A percentile compares a stretch with the other conserved stretches of the same genome.
Conservation (phyloP, 2,888 invertebrate species). For the Conops quadrifasciatus region DNA sequence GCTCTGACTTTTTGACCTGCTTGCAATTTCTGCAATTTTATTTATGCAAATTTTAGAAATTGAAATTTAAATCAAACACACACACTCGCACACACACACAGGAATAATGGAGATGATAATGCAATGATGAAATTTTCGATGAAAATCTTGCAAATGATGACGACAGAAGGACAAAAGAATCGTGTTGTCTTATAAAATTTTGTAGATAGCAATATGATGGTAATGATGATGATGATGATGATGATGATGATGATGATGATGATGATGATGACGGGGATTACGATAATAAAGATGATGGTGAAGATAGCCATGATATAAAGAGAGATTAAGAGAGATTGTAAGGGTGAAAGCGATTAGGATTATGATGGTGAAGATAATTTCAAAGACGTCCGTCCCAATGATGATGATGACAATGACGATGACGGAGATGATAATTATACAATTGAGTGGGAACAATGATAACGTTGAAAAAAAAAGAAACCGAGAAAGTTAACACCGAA, state of each 20-base stretch:
- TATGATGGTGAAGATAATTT: no score
- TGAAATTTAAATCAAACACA: background rate
- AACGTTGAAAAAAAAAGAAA: no score
- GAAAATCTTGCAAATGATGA: no score
- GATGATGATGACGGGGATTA: background rate
- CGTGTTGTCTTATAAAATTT: no score
- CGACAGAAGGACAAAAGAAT: no score
- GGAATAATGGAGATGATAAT: no score
- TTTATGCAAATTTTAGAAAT: slow-evolving; percentile 6
- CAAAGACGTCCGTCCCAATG: background rate
- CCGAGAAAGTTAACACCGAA: no score
- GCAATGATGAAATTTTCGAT: no score
- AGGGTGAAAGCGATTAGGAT: no score
- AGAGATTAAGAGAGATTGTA: no score
- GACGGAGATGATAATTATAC: background rate
- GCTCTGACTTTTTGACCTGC: background rate
- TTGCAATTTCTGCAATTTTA: background rate
- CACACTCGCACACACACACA: no score
- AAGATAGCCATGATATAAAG: no score
- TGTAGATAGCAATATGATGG: background rate
- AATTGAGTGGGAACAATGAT: background rate
- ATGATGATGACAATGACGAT: background rate
- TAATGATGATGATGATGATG: background rate
- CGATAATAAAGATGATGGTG: background rate
- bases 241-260: background rate